Evolutionary conservation across 2,888 invertebrate species (phyloP), one percentile per base, ranked within the genome.

Genomic region (Hemistola chrysoprasaria): DNA sequence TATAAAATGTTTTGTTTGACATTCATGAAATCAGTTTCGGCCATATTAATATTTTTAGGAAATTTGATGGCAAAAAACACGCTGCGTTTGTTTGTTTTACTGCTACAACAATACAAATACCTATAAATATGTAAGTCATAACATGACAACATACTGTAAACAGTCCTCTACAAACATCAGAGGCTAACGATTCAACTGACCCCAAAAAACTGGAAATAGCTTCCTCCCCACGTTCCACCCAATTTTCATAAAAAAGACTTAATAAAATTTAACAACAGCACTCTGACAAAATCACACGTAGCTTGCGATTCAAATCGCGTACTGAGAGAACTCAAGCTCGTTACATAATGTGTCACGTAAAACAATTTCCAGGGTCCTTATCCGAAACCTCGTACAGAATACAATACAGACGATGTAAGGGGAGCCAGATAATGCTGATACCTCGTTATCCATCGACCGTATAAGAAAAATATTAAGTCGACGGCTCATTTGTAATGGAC

Each of bases 291-390:
- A 47, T 47, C 48, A 33, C 48, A 47, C 46, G 42, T 40, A 30
- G 34, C 45, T 49, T 53, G 31, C 44, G 40, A 59, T 59, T 54
- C 56, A 30, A 46, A 44, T 45, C 54, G 51, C 56, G 59, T 59
- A 47, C 56, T 39, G 40, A 47, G 39, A 42, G 53, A 46, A 36
- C 48, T 51, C 37, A 34, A 41, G 47, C 64, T 67, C 70, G 66
- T 75, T 74, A 73, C 65, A 68, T 71, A 73, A 77, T 71, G 74
- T 71, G 74, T 78, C 77, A 78, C 76, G 77, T 78, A 77, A 78
- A 78, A 78, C 78, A 78, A 78, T 79, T 78, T 76, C 72, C 68
- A 69, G 60, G 53, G 63, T 68, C 72, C 75, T 77, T 78, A 78
- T 70, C 69, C 65, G 54, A 63, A 61, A 57, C 62, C 65, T 62